A percentile compares a stretch with the other conserved stretches of the same genome.
These are phyloP conservation scores for Eupithecia dodoneata DNA, from an alignment of 2,888 invertebrate genomes.

Conservation along the genomic window DNA sequence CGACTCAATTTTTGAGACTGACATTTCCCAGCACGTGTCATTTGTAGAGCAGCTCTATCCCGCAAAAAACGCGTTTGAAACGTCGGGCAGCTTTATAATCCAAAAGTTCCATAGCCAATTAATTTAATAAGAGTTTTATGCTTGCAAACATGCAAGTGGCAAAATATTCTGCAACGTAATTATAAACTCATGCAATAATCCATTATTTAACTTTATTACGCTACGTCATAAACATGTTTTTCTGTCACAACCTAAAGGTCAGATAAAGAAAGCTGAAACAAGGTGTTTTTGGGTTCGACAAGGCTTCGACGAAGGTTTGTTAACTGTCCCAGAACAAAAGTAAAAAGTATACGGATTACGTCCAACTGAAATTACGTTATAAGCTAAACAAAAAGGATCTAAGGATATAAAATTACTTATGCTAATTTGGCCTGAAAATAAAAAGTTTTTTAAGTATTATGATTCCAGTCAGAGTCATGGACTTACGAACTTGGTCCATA, in stretches of 20 bases:
- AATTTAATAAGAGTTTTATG: background rate
- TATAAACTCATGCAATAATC: slow-evolving; percentile 48
- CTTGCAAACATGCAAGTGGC: slow-evolving; percentile 23
- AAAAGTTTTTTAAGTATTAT: too few species aligned
- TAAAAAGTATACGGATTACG: too few species aligned
- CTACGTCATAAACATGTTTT: slow-evolving; percentile 54
- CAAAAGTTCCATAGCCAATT: background rate
- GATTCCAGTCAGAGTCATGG: too few species aligned
- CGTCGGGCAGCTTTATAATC: background rate
- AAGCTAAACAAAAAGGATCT: too few species aligned
- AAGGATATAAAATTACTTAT: too few species aligned
- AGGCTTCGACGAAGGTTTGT: background rate
- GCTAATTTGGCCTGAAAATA: too few species aligned
- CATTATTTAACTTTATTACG: slow-evolving; percentile 52
- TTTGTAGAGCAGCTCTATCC: background rate
- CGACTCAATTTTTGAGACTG: background rate
- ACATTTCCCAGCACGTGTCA: background rate
- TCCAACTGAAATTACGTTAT: too few species aligned
- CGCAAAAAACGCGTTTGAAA: background rate
- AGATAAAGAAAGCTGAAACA: slow-evolving; percentile 67
- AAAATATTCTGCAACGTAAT: slow-evolving; percentile 36
- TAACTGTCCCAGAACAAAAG: too few species aligned
- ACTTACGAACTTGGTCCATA: too few species aligned
- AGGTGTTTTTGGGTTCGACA: slow-evolving; percentile 6
- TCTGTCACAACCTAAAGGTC: slow-evolving; percentile 69